Evolutionary conservation across 2,797 vertebrate species (phyloP), one percentile per base, ranked within the genome.

Genomic region (Myotis daubentonii): DNA sequence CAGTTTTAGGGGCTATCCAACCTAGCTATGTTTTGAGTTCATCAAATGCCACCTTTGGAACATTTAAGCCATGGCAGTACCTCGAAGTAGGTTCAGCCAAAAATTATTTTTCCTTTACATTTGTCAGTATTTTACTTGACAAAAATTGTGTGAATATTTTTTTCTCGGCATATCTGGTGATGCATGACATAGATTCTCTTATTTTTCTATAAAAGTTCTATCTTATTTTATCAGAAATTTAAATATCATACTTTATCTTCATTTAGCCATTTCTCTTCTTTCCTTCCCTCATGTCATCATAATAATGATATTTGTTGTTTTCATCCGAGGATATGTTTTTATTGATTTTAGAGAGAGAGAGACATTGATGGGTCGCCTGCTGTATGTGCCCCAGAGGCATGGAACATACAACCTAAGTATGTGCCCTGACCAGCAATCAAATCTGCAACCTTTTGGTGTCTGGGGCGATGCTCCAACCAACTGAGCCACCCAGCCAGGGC

Each of bases 41-140:
- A 85, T 92, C 76, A 92, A 30, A 53, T 28, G 17, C 53, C 49
- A 76, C 51, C 76, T 89, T 85, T 91, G 90, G 78, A 95, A 95
- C 53, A 85, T 87, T 91, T 93, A 25, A 47, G 13, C 68, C 79
- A 92, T 92, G 72, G 83, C 75, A 41, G 33, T 89, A 94, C n/a
- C 75, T 79, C 51, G 38, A 72, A 65, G 44, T 38, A n/a, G 23
- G 30, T 85, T 89, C 84, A 93, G 93, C 87, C 91, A 93, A 94
- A 92, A 96, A 47, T 93, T 33, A 80, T 92, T 94, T 96, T 93
- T 68, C 62, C 19, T 85, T 95, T 92, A 79, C 70, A 96, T 96
- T 96, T 70, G 12, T 62, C 28, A 30, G 60, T 78, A 38, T 90
- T 94, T 94, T 78, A 82, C 75, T 78, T 33, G 33, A 23, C 47